Evolutionary conservation across 2,797 vertebrate genomes (phyloP), one percentile per base, ranked within the genome.

Genomic region (Ataeniobius toweri): DNA sequence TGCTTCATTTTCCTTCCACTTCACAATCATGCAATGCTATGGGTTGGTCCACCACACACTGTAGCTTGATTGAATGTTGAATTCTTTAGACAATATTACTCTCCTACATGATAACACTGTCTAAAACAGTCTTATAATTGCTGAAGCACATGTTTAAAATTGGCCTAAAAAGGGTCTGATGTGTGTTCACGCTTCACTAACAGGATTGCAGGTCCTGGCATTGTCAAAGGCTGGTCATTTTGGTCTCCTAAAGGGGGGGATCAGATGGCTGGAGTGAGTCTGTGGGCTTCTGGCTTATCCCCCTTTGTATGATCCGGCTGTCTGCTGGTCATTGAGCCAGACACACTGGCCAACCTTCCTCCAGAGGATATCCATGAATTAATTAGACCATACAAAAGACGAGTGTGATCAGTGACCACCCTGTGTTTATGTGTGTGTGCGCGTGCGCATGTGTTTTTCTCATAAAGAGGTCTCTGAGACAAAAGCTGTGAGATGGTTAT

Each of bases 281-380:
- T 83, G 81, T n/a, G 61, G 85, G 85, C 81, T 83, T 81, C 86
- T 73, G 79, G 85, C 84, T 92, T 86, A 89, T 88, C 89, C 89
- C 90, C 82, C 63, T 85, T 84, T 75, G 80, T 75, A 75, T 89
- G 88, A 90, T 80, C 80, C 36, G 58, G 46, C 89, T 77, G 88
- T 91, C 92, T 91, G 90, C 84, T 76, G 77, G 85, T 88, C 90
- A 88, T 76, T 85, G 83, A 92, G 86, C 89, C 87, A 83, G 86
- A 74, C 80, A 77, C 87, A 86, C 81, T 82, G 79, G 89, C 89
- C 86, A 89, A 90, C 73, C 85, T 81, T 87, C 83, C 88, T 91
- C 88, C 73, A 85, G 89, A 90, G 91, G 86, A 91, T 89, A 85
- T 73, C 78, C 88, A 89, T 93, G 89, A 94, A 94, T 95, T 92